These are phyloP conservation scores for Cliona cf. orientalis DNA, from an alignment of 37 sponge, comb jelly and placozoan species.

Conservation along the genomic window DNA sequence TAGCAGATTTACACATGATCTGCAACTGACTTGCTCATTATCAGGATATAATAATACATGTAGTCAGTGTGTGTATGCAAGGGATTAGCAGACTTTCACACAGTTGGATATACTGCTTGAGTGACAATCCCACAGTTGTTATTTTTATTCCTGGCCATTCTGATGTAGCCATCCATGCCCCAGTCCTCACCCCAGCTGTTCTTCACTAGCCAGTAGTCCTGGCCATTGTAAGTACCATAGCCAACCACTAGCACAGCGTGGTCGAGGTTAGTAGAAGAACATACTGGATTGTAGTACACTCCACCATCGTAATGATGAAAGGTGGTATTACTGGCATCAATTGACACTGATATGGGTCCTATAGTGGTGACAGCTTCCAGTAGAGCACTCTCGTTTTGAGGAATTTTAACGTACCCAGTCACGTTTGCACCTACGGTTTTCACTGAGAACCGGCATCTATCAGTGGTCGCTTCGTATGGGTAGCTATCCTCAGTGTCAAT, in stretches of 20 bases:
- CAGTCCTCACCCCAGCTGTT: conserved; percentile 94
- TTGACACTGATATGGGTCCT: conserved; percentile 93
- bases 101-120: conserved; percentile 83
- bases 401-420: conserved; percentile 64
- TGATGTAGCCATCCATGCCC: conserved; percentile 91
- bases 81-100: conserved; percentile 1
- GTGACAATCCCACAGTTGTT: conserved; percentile 94
- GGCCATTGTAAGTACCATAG: conserved; percentile 71
- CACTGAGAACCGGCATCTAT: conserved; percentile 65
- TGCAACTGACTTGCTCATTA: too few relatives aligned
- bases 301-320: conserved; percentile 86
- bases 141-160: conserved; percentile 60
- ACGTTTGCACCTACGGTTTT: conserved; percentile 66
- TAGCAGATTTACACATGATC: too few relatives aligned
- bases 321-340: conserved; percentile 80
- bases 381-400: conserved; percentile 66
- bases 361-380: conserved; percentile 72
- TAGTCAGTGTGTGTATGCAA: too few relatives aligned
- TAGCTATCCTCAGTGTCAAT: conserved; percentile 92
- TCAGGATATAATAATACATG: too few relatives aligned
- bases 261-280: conserved; percentile 86
- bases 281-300: conserved; percentile 82
- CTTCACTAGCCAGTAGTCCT: conserved; percentile 91
- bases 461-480: conserved; percentile 88
- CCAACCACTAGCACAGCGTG: conserved; percentile 94